Conservation (phyloP, 92 coral and sea anemone species). For the Palythoa grandiflora region DNA sequence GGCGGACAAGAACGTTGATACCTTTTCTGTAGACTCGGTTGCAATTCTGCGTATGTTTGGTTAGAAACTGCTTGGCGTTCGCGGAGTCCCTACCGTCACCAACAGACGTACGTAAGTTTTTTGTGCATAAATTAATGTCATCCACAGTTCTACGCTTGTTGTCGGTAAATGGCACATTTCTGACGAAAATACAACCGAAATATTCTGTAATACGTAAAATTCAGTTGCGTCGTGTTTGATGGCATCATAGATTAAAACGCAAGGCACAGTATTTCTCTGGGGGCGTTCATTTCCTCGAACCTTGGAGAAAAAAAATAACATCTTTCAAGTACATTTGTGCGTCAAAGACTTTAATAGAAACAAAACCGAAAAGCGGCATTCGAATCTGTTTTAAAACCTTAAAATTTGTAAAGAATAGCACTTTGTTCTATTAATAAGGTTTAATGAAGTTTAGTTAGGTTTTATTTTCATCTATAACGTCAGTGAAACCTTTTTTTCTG, state of each 20-base stretch:
- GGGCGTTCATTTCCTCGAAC: constrained; percentile 20
- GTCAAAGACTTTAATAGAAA: background rate
- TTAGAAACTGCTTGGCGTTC: background rate
- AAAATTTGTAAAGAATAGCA: background rate
- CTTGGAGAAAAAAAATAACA: background rate
- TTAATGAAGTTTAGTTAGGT: too few species aligned
- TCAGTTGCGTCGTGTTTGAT: background rate
- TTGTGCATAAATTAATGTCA: constrained; percentile 12
- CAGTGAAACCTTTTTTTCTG: background rate
- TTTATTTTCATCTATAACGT: background rate
- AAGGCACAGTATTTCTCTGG: constrained; percentile 22
- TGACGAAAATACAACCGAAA: constrained; percentile 6
- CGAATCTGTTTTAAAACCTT: background rate
- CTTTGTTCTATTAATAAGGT: background rate
- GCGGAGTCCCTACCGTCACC: background rate
- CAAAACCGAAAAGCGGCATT: background rate
- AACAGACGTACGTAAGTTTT: constrained; percentile 3
- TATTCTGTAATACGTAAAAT: background rate
- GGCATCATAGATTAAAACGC: constrained; percentile 19
- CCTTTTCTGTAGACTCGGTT: background rate
- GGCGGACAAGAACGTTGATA: background rate
- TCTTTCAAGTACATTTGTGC: background rate
- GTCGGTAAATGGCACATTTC: background rate
- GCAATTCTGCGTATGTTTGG: constrained; percentile 7
- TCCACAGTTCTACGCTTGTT: background rate